phyloP scores from a whole-genome alignment of 2,797 vertebrate species.

The Xiphophorus birchmanni region DNA sequence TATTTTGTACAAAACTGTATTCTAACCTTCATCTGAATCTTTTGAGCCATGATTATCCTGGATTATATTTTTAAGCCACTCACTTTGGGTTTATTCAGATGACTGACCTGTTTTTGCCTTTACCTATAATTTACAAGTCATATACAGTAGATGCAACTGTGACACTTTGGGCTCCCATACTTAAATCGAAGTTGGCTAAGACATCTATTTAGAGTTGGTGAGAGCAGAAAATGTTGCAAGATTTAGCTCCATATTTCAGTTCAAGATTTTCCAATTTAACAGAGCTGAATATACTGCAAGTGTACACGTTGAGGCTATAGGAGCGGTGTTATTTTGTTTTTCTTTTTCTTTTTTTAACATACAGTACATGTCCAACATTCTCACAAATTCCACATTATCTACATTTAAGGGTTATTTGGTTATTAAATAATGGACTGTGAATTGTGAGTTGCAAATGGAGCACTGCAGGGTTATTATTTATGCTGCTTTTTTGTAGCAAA shows the following conservation, averaged over 20 bases:
- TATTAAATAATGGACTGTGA: too few relatives aligned
- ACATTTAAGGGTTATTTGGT: neutral
- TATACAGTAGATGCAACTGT: neutral
- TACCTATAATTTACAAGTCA: neutral
- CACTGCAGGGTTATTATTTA: neutral
- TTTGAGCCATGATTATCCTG: neutral
- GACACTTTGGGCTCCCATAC: neutral
- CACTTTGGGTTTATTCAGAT: slow-evolving; percentile 2
- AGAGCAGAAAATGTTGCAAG: neutral
- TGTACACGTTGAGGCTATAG: neutral
- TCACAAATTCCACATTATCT: neutral
- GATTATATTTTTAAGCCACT: neutral
- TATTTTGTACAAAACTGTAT: slow-evolving; percentile 2
- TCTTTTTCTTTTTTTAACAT: neutral
- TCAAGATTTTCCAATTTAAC: neutral
- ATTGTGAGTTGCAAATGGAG: neutral
- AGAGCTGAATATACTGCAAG: neutral
- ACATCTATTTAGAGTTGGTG: neutral
- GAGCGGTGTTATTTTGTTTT: neutral
- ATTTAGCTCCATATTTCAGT: neutral
- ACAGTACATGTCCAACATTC: neutral
- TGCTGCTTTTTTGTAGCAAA: neutral
- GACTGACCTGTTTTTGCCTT: slow-evolving; percentile 6
- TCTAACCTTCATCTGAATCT: neutral
- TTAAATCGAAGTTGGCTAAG: neutral